Conservation (phyloP, 2,888 invertebrate species). For the Baronia brevicornis region DNA sequence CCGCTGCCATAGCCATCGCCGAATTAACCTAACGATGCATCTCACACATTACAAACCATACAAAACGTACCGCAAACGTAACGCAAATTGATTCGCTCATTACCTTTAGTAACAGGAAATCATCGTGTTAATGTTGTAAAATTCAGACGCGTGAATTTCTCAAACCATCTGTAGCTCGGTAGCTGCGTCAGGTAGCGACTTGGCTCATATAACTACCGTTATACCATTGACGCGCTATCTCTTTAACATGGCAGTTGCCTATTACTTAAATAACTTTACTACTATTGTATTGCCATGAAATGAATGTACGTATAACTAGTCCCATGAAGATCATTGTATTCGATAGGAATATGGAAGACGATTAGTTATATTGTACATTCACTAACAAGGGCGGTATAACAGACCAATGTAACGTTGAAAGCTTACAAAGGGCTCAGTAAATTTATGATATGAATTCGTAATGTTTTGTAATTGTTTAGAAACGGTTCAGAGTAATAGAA, state of each 20-base stretch:
- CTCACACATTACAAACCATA: slow-evolving; percentile 46
- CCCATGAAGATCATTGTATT: no score
- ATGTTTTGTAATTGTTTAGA: slow-evolving; percentile 71
- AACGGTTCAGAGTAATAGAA: slow-evolving; percentile 56
- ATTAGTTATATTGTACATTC: slow-evolving; percentile 24
- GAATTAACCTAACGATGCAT: slow-evolving; percentile 63
- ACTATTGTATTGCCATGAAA: no score
- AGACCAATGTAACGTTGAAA: slow-evolving; percentile 31
- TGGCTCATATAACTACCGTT: neutral
- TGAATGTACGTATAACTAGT: no score
- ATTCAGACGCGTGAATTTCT: slow-evolving; percentile 27
- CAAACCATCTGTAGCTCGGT: no score
- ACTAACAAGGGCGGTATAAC: slow-evolving; percentile 22
- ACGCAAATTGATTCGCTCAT: slow-evolving; percentile 58
- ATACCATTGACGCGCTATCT: slow-evolving; percentile 5
- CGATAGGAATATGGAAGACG: slow-evolving; percentile 12
- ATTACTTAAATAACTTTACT: no score
- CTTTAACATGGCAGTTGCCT: slow-evolving; percentile 2
- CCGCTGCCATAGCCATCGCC: slow-evolving; percentile 59
- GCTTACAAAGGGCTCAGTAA: slow-evolving; percentile 56
- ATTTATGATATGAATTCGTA: slow-evolving; percentile 61
- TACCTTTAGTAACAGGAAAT: slow-evolving; percentile 59
- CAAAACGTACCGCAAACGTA: slow-evolving; percentile 35
- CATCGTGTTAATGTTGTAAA: slow-evolving; percentile 39
- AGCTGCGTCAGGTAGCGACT: slow-evolving; percentile 9